Conservation (phyloP, 2,113 vertebrate species). For the Melanerpes formicivorus region DNA sequence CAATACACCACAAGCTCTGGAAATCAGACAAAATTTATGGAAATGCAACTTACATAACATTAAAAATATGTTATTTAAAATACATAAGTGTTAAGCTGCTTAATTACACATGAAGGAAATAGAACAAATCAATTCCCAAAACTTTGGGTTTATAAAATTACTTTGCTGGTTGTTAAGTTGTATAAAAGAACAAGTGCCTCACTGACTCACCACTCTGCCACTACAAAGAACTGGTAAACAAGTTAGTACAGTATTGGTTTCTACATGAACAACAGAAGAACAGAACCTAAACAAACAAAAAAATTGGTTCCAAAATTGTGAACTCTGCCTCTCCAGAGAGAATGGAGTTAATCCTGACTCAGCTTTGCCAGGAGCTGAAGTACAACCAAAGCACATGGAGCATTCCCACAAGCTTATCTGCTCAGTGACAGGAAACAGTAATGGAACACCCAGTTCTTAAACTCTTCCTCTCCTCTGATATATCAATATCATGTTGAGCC, state of each 20-base stretch:
- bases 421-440: slow-evolving; percentile 2
- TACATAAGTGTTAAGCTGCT: background rate
- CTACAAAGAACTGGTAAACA: background rate
- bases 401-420: slow-evolving; percentile 38
- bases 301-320: background rate
- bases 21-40: background rate
- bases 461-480: slow-evolving; percentile 28
- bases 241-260: background rate
- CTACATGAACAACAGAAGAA: background rate
- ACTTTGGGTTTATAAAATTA: background rate
- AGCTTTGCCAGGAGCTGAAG: slow-evolving; percentile 4
- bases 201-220: background rate
- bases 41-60: background rate
- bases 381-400: background rate
- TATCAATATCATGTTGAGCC: background rate
- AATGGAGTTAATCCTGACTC: slow-evolving; percentile 6
- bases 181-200: background rate
- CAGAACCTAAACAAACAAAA: background rate
- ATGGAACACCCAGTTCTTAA: background rate
- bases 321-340: background rate
- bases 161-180: background rate
- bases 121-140: background rate
- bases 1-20: background rate
- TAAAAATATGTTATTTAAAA: background rate
- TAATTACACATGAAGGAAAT: background rate